Evolutionary conservation across 2,113 vertebrate species (phyloP), one percentile per base, ranked within the genome.

Genomic region (Gopherus flavomarginatus): DNA sequence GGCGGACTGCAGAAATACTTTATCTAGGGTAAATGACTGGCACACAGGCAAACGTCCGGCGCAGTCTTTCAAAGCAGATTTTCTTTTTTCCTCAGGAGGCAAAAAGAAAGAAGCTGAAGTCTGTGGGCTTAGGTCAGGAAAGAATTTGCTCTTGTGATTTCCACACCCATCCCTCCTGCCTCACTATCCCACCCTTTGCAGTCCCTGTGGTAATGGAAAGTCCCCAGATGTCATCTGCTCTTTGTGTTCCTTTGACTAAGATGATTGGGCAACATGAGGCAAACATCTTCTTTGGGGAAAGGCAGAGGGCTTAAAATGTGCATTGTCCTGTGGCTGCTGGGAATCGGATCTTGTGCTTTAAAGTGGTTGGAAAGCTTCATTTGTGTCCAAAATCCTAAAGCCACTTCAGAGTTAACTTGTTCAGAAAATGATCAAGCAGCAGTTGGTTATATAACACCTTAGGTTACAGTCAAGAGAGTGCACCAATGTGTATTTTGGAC

Each of bases 141-240:
- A 90, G 69, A 95, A 90, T 42, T 78, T 72, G 80, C 42, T 69
- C 47, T 92, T 95, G 0, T 72, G 77, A 62, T 29, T 85, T 78
- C 11, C 26, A 72, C 17, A 53, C 56, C 59, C 57, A n/a, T 62
- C 24, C 27, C 53, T 83, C 65, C 91, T 84, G 85, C 59, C 6
- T 92, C 49, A 87, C 57, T 59, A 94, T 19, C 65, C 80, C 78
- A 72, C 22, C 1, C 83, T 83, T 57, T 89, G 29, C 77, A 95
- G 56, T 62, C 29, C 59, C 81, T 82, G 47, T 56, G 49, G 44
- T 35, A 75, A 81, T 0, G 0, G 5, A 75, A 56, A 13, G 42
- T 35, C 35, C 53, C 62, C 49, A 44, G 1, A 49, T 53, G 93
- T 86, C 78, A 84, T 24, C 52, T 89, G 17, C 77, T 77, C 85